phyloP scores from a whole-genome alignment of 1,140 invertebrate species.

The Drosophila elegans region DNA sequence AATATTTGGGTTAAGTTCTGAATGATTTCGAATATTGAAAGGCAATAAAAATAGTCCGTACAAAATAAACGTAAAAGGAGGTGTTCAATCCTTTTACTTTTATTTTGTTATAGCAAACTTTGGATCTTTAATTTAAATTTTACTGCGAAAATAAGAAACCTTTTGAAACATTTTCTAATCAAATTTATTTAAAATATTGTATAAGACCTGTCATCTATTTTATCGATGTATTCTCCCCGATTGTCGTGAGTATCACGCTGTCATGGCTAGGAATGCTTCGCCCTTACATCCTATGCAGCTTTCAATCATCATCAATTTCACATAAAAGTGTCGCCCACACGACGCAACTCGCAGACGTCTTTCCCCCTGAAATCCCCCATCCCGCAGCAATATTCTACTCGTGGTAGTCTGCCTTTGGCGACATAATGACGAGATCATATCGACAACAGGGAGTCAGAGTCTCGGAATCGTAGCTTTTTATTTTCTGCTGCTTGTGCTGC shows the following conservation, averaged over 20 bases:
- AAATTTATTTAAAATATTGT: not conserved
- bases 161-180: too few species aligned
- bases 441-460: conserved; percentile 56
- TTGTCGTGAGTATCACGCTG: conserved; percentile 39
- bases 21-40: too few species aligned
- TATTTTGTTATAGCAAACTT: too few species aligned
- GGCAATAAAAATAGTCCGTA: too few species aligned
- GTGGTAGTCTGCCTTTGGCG: conserved; percentile 27
- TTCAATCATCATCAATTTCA: conserved; percentile 85
- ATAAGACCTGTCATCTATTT: not conserved
- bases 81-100: too few species aligned
- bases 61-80: too few species aligned
- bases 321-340: conserved; percentile 84
- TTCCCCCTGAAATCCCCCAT: not conserved
- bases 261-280: conserved; percentile 23
- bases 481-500: conserved; percentile 29
- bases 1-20: too few species aligned
- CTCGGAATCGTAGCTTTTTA: conserved; percentile 58
- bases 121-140: too few species aligned
- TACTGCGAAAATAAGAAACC: too few species aligned
- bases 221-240: conserved; percentile 4
- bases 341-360: conserved; percentile 59
- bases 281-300: conserved; percentile 53
- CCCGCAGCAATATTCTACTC: not conserved
- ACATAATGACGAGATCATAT: conserved; percentile 77